Conservation (phyloP, 1,140 invertebrate genomes). For the Drosophila biarmipes region DNA sequence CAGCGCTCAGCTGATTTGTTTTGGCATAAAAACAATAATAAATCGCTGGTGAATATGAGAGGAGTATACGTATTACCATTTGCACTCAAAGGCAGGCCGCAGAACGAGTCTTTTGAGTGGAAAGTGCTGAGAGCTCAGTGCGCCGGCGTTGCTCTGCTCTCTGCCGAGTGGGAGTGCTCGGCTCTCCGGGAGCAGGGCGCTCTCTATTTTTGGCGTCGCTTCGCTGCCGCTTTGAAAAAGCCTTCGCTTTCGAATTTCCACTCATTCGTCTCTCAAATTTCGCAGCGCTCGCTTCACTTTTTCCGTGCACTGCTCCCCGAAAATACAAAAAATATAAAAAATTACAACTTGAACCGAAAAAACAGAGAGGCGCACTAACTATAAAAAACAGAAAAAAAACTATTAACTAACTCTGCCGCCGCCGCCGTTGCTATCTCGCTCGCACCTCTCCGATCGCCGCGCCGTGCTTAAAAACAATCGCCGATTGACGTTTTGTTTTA, state of each 20-base stretch:
- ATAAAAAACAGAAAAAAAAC: constrained; percentile 30
- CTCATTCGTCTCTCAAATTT: constrained; percentile 78
- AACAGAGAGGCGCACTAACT: constrained; percentile 37
- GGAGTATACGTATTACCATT: not conserved
- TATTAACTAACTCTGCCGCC: constrained; percentile 52
- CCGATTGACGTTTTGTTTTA: constrained; percentile 58
- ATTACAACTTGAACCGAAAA: constrained; percentile 37
- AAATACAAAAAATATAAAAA: constrained; percentile 29
- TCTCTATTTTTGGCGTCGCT: constrained; percentile 36
- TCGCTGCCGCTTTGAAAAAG: constrained; percentile 25
- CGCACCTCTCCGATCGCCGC: constrained; percentile 41
- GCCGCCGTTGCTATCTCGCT: constrained; percentile 45
- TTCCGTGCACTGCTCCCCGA: constrained; percentile 74
- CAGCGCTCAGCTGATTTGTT: constrained; percentile 51
- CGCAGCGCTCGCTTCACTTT: constrained; percentile 70
- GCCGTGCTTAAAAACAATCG: constrained; percentile 59
- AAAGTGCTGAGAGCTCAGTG: constrained; percentile 27
- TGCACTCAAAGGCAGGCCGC: constrained; percentile 8
- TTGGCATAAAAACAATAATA: constrained; percentile 77
- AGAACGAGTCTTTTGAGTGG: constrained; percentile 7
- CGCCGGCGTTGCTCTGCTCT: constrained; percentile 39
- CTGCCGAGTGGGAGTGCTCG: constrained; percentile 6
- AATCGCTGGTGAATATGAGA: constrained; percentile 33
- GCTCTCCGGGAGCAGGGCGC: constrained; percentile 10
- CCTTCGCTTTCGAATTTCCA: constrained; percentile 63